These are phyloP conservation scores for Apodemia hepburni DNA, from an alignment of 2,888 invertebrate genomes.

Conservation along the genomic window DNA sequence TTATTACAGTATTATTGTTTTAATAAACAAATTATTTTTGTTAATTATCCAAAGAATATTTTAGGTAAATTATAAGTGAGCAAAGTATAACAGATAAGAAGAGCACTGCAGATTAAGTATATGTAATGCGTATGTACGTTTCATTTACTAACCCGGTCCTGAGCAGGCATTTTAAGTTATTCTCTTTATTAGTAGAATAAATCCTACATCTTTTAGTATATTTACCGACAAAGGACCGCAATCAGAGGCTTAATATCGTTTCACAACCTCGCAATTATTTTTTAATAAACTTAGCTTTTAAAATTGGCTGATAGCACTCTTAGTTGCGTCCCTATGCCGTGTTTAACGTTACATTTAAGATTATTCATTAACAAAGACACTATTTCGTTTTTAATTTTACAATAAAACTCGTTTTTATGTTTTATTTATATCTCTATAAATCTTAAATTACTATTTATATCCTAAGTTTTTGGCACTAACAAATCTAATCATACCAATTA, in stretches of 20 bases:
- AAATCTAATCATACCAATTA: slow-evolving; percentile 66
- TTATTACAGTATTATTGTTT: too few species aligned
- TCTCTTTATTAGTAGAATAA: slow-evolving; percentile 52
- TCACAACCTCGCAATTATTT: slow-evolving; percentile 71
- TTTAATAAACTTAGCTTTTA: slow-evolving; percentile 63
- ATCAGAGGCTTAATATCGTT: slow-evolving; percentile 54
- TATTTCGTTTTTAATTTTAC: slow-evolving; percentile 75
- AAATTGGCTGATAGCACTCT: slow-evolving; percentile 67
- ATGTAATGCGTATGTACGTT: slow-evolving; percentile 40
- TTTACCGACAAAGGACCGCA: slow-evolving; percentile 57
- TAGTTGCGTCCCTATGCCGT: slow-evolving; percentile 50
- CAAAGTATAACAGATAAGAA: slow-evolving; percentile 30
- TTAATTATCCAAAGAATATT: too few species aligned
- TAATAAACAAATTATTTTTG: too few species aligned
- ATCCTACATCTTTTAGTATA: slow-evolving; percentile 55
- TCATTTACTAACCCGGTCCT: slow-evolving; percentile 62
- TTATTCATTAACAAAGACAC: slow-evolving; percentile 68
- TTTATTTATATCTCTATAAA: slow-evolving; percentile 66
- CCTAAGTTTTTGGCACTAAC: slow-evolving; percentile 76
- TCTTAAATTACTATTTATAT: slow-evolving; percentile 67
- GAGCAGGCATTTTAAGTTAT: slow-evolving; percentile 55
- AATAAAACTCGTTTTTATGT: slow-evolving; percentile 58
- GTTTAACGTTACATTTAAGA: slow-evolving; percentile 51
- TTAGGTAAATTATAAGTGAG: background rate
- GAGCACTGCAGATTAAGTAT: slow-evolving; percentile 41